A percentile compares a stretch with the other conserved stretches of the same genome.
phyloP scores from a whole-genome alignment of 2,888 invertebrate species.

The Temnothorax unifasciatus region DNA sequence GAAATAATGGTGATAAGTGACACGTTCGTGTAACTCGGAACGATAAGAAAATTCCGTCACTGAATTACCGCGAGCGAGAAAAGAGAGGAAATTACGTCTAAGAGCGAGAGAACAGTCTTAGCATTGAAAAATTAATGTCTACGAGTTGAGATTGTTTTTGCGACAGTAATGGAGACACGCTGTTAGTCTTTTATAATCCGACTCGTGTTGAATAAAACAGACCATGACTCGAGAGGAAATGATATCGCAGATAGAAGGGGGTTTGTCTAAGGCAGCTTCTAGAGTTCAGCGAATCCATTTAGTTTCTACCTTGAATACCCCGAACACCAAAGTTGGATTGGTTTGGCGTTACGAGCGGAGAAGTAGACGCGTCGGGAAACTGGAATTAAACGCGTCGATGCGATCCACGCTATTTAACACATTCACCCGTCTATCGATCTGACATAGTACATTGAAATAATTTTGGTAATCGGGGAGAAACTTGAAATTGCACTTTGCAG shows the following conservation, averaged over 20 bases:
- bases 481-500: constrained; percentile 3
- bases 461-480: constrained; percentile 28
- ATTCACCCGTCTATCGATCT: constrained; percentile 27
- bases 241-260: constrained; percentile 44
- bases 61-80: not conserved
- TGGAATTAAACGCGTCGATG: constrained; percentile 55
- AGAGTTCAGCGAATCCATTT: constrained; percentile 70
- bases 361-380: constrained; percentile 58
- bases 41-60: not conserved
- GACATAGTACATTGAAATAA: constrained; percentile 9
- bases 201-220: constrained; percentile 23
- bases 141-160: constrained; percentile 8
- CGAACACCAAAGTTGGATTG: constrained; percentile 55
- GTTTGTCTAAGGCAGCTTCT: constrained; percentile 53
- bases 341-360: constrained; percentile 44
- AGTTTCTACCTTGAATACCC: constrained; percentile 63
- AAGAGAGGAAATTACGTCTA: not conserved
- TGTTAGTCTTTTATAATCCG: constrained; percentile 23
- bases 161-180: constrained; percentile 13
- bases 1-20: not conserved
- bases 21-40: not conserved
- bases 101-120: not conserved
- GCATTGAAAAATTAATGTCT: not conserved
- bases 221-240: constrained; percentile 49
- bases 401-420: constrained; percentile 50